Conservation (phyloP, 2,888 invertebrate genomes). For the Ganaspis brasiliensis region DNA sequence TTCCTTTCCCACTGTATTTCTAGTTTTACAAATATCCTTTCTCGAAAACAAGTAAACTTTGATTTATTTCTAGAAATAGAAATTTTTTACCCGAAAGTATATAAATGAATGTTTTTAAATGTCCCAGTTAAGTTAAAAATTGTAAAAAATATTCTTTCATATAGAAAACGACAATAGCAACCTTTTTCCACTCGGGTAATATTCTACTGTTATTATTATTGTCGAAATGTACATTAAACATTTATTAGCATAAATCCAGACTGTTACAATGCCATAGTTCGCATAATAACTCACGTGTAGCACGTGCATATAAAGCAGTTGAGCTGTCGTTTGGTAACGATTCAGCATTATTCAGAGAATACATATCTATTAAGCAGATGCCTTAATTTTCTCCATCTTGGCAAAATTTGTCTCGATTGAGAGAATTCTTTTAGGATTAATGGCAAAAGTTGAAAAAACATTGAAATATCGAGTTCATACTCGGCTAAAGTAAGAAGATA, state of each 20-base stretch:
- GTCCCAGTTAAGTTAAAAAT: too few species aligned
- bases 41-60: too few species aligned
- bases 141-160: too few species aligned
- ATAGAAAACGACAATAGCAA: too few species aligned
- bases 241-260: slow-evolving; percentile 17
- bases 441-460: neutral
- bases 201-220: neutral
- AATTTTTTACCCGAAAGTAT: too few species aligned
- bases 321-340: slow-evolving; percentile 4
- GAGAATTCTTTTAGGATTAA: neutral
- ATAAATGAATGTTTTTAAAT: too few species aligned
- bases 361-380: neutral
- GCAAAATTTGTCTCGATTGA: neutral
- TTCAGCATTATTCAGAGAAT: neutral
- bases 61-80: too few species aligned
- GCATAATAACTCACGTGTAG: slow-evolving; percentile 14
- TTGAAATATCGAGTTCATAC: slow-evolving; percentile 18
- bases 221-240: slow-evolving; percentile 17
- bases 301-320: slow-evolving; percentile 22
- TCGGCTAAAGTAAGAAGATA: slow-evolving; percentile 1
- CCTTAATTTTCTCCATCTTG: neutral
- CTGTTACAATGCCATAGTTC: slow-evolving; percentile 9
- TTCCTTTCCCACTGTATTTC: too few species aligned
- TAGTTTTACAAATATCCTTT: too few species aligned
- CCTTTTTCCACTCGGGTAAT: neutral